Percentiles rank a stretch among this genome's conserved stretches.
Conservation (phyloP, 1,140 invertebrate species). For the Aphaenogaster floridana region DNA sequence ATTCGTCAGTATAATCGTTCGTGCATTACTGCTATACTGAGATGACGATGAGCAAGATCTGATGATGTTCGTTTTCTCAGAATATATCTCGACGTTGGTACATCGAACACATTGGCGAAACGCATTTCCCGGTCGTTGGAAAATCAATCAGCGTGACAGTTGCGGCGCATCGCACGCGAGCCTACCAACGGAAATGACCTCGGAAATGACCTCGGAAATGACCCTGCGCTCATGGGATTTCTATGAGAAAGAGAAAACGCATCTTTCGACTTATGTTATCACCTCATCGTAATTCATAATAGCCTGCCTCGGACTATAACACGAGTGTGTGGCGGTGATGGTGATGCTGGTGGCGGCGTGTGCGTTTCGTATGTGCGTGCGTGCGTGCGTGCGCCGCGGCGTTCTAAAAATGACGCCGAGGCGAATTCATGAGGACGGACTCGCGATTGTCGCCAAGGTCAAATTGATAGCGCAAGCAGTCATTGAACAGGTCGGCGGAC, state of each 20-base stretch:
- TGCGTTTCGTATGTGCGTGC: not conserved
- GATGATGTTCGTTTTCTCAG: not conserved
- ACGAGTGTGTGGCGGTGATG: not conserved
- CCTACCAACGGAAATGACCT: not conserved
- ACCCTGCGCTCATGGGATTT: not conserved
- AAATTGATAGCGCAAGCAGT: slow-evolving; percentile 55
- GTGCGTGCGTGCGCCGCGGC: slow-evolving; percentile 7
- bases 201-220: not conserved
- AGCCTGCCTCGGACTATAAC: slow-evolving; percentile 31
- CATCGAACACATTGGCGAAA: not conserved
- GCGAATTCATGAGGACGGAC: slow-evolving; percentile 25
- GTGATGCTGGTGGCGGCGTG: not conserved
- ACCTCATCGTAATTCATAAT: slow-evolving; percentile 61
- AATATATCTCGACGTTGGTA: not conserved
- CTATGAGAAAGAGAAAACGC: slow-evolving; percentile 11
- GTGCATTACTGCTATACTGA: not conserved
- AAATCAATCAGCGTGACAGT: not conserved
- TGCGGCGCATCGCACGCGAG: not conserved
- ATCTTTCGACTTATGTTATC: slow-evolving; percentile 49
- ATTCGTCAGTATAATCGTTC: not conserved
- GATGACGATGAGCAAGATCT: slow-evolving; percentile 24
- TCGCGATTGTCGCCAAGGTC: slow-evolving; percentile 64
- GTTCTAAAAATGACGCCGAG: slow-evolving; percentile 41
- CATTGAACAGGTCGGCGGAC: slow-evolving; percentile 54
- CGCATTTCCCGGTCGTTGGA: not conserved